phyloP scores from a whole-genome alignment of 2,113 vertebrate species.

The Atlantisia rogersi region DNA sequence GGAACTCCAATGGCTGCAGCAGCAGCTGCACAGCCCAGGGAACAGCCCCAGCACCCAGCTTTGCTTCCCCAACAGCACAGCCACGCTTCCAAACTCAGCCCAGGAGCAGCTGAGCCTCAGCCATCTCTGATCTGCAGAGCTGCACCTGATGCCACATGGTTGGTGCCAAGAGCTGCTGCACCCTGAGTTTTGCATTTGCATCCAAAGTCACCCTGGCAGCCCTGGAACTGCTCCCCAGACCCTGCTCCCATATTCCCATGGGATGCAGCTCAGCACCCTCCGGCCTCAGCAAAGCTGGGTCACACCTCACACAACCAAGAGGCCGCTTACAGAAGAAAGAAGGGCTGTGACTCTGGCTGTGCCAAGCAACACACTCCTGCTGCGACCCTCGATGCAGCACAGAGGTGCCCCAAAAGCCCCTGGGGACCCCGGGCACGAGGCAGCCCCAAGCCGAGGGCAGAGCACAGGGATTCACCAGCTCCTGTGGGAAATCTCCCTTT shows the following conservation, averaged over 20 bases:
- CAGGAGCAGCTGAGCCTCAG: fast-evolving
- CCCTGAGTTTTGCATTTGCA: neutral
- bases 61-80: fast-evolving
- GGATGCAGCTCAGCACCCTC: neutral
- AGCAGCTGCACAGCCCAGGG: fast-evolving
- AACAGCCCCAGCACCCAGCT: fast-evolving
- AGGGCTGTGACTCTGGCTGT: fast-evolving
- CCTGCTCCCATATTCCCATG: fast-evolving
- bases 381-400: fast-evolving
- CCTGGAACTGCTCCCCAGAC: fast-evolving
- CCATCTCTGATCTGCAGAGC: neutral
- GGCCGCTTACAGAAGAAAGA: neutral
- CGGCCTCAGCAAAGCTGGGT: neutral
- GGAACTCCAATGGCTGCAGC: no score
- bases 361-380: neutral
- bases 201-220: fast-evolving
- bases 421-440: fast-evolving
- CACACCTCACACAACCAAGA: fast-evolving
- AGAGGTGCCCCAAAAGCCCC: neutral
- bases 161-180: fast-evolving
- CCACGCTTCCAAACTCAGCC: no score
- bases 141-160: fast-evolving
- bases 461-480: neutral
- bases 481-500: fast-evolving
- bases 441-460: neutral